A percentile compares a stretch with the other conserved stretches of the same genome.
phyloP scores from a whole-genome alignment of 2,113 vertebrate species.

The Riparia riparia region DNA sequence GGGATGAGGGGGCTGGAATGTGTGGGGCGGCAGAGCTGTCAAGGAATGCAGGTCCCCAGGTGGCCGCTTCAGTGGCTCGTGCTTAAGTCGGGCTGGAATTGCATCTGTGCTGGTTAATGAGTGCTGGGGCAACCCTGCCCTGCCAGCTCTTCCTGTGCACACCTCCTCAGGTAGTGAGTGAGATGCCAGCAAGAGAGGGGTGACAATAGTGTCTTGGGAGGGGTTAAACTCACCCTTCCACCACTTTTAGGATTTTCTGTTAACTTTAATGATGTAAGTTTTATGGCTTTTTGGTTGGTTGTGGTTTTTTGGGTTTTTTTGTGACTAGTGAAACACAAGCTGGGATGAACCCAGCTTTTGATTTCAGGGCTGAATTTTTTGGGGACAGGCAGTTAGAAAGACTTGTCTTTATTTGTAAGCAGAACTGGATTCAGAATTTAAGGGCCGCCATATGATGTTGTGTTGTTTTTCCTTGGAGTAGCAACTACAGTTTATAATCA shows the following conservation, averaged over 20 bases:
- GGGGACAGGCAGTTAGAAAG: background rate
- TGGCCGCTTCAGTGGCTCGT: background rate
- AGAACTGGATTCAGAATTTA: background rate
- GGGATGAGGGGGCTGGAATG: conserved; percentile 39
- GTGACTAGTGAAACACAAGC: background rate
- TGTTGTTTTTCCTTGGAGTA: conserved; percentile 27
- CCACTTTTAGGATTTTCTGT: background rate
- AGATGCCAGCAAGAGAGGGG: background rate
- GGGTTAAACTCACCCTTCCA: background rate
- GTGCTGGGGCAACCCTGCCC: background rate
- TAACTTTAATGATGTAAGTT: background rate
- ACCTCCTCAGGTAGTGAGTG: background rate
- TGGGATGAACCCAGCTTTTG: background rate
- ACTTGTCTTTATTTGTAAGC: background rate
- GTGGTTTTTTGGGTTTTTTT: background rate
- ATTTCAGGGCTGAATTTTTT: background rate
- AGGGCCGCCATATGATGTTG: background rate
- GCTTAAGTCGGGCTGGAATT: background rate
- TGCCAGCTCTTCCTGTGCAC: background rate
- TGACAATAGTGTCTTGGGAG: background rate
- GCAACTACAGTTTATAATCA: conserved; percentile 27
- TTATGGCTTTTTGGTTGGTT: background rate
- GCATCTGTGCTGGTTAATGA: conserved; percentile 39
- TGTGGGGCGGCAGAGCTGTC: background rate
- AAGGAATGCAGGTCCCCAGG: conserved; percentile 45